These are phyloP conservation scores for Pomatorhinus ruficollis DNA, from an alignment of 2,113 vertebrate species.

Conservation along the genomic window DNA sequence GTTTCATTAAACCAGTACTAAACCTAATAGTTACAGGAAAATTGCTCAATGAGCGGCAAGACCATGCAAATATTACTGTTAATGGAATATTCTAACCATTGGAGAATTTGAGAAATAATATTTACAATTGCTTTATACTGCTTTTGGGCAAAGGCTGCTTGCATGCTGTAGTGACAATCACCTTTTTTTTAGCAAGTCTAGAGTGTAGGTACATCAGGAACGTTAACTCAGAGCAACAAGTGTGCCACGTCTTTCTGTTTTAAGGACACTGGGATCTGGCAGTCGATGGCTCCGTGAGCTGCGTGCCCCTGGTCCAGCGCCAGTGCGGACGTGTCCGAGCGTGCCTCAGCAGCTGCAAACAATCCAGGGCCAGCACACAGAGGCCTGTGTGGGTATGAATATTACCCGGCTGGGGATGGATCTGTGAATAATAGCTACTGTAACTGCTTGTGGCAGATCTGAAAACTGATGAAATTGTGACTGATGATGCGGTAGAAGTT, in stretches of 20 bases:
- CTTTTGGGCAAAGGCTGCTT: neutral
- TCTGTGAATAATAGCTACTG: neutral
- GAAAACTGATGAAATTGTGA: constrained; percentile 3
- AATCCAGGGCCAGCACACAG: neutral
- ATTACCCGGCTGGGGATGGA: accelerated
- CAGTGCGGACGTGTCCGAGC: accelerated
- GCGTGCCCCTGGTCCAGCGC: neutral
- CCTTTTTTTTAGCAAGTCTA: neutral
- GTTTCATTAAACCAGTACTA: neutral
- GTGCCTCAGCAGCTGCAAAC: neutral
- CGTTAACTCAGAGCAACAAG: neutral
- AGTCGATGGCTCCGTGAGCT: accelerated
- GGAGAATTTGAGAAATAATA: neutral
- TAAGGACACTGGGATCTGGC: neutral
- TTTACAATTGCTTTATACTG: neutral
- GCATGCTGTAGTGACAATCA: neutral
- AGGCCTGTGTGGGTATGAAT: neutral
- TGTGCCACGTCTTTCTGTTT: neutral
- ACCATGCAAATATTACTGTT: neutral
- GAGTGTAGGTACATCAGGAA: neutral
- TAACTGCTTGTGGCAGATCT: neutral
- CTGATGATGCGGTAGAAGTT: neutral
- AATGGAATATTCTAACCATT: neutral
- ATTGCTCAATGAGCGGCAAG: neutral
- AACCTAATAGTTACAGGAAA: neutral